Base-by-base conservation (phyloP, 1,140 invertebrate genomes). In the Mycetomoellerius zeteki region DNA sequence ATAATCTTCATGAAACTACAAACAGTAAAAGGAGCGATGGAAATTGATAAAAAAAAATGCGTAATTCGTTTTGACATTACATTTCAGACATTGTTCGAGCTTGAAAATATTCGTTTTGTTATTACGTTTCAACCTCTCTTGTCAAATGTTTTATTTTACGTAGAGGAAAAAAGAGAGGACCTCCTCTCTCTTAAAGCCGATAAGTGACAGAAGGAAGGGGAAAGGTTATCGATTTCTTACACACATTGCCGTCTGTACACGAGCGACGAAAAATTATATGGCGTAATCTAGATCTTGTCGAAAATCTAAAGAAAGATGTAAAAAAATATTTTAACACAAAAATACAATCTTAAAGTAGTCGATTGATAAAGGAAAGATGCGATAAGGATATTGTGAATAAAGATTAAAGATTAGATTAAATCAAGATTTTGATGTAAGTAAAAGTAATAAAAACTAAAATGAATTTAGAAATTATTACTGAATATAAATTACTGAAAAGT, bases 141-240 rank as follows among this genome's bases (percentile, higher is more conserved):
- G 43, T 10, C 33, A 8, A 64, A 84, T 62, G 21, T 82, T 73
- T 86, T 73, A 73, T 86, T 73, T 64, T 24, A 86, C 54, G 47
- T 8, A n/a, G 2, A 47, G n/a, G 47, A 21, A 60, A 67, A 84
- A 33, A n/a, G 27, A 19, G 69, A 76, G n/a, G 24, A 27, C 60
- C 24, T 19, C 3, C 12, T n/a, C 24, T 16, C 19, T n/a, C 21
- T 30, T n/a, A n/a, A 69, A 67, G 62, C 19, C 19, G 19, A 43
- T 50, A 50, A 50, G 14, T 50, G 12, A 75, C 12, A 7, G 5
- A 62, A 77, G 19, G 64, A 37, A 60, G 54, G 65, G 27, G 65
- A 37, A 88, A 78, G 37, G 21, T 89, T 78, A 89, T 89, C 81
- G 88, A 89, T 88, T 87, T 89, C 71, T 85, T 58, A 67, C 56